These are phyloP conservation scores for Iguana delicatissima DNA, from an alignment of 2,797 vertebrate genomes.

Conservation along the genomic window DNA sequence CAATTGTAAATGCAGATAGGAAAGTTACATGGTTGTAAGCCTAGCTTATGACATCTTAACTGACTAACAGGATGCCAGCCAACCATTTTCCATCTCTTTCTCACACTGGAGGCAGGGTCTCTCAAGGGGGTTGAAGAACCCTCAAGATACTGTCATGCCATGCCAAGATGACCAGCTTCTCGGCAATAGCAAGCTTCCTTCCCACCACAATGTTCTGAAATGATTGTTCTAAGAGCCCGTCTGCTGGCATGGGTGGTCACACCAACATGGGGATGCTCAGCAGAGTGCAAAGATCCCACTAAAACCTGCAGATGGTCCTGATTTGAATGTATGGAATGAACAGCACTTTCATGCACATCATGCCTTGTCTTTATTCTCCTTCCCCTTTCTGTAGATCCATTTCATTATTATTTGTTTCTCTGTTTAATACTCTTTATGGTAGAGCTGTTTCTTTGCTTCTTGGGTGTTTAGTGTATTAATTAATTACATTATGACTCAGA, in stretches of 20 bases:
- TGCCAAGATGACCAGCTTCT: too few species aligned
- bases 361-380: background rate
- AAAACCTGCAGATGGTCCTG: background rate
- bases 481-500: slow-evolving; percentile 31
- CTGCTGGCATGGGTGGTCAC: background rate
- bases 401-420: background rate
- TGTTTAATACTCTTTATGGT: rapidly evolving
- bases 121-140: too few species aligned
- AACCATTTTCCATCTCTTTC: too few species aligned
- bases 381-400: background rate
- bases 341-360: background rate
- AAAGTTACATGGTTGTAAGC: too few species aligned
- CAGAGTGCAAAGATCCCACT: background rate
- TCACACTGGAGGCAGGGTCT: too few species aligned
- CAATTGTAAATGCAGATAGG: too few species aligned
- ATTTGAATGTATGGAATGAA: background rate
- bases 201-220: too few species aligned
- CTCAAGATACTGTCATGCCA: too few species aligned
- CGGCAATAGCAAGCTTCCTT: too few species aligned
- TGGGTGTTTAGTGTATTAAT: background rate
- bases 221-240: background rate
- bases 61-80: too few species aligned
- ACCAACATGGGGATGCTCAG: background rate
- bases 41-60: too few species aligned
- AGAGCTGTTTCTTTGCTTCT: background rate